phyloP scores from a whole-genome alignment of 1,140 invertebrate genomes.

The Holcopasites calliopsidis region DNA sequence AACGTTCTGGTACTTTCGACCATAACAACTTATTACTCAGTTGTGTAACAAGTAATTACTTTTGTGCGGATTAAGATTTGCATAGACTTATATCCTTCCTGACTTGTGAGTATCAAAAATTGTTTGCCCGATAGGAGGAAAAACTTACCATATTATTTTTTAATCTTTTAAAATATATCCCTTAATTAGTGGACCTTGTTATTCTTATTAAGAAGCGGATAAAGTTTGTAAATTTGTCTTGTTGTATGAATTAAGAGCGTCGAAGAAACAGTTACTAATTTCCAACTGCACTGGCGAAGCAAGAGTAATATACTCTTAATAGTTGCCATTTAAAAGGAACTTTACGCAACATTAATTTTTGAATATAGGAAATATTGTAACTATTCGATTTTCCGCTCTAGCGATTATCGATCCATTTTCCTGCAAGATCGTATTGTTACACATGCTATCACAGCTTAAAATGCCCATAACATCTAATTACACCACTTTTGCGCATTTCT shows the following conservation, averaged over 20 bases:
- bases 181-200: no score
- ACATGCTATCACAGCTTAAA: background rate
- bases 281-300: no score
- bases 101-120: no score
- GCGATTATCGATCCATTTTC: constrained; percentile 14
- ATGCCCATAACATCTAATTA: background rate
- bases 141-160: no score
- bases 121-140: no score
- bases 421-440: background rate
- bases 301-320: background rate
- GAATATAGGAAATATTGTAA: background rate
- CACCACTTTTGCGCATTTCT: background rate
- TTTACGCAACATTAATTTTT: background rate
- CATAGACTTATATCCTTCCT: background rate
- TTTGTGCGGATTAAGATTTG: background rate
- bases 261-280: no score
- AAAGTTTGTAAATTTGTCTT: no score
- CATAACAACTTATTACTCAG: background rate
- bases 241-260: no score
- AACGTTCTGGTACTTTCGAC: constrained; percentile 8
- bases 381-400: background rate
- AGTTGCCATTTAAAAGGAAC: background rate
- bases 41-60: background rate
- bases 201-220: no score
- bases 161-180: no score